These are phyloP conservation scores for Protaetia brevitarsis DNA, from an alignment of 1,140 invertebrate species.

Conservation along the genomic window DNA sequence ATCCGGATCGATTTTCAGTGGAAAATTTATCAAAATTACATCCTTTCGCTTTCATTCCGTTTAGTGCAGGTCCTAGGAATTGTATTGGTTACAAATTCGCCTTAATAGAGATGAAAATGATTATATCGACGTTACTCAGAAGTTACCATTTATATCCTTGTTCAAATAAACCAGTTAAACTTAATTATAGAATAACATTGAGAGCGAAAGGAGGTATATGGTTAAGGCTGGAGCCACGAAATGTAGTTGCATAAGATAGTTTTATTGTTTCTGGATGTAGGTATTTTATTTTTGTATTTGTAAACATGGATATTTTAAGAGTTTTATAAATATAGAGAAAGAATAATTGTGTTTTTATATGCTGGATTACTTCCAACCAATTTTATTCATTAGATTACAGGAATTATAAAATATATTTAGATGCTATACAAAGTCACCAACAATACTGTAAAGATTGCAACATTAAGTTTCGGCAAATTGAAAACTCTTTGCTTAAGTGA, in stretches of 20 bases:
- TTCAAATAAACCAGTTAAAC: background rate
- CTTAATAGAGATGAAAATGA: constrained; percentile 14
- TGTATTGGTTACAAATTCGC: constrained; percentile 24
- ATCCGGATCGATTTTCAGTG: constrained; percentile 21
- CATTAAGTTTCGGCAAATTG: too few species aligned
- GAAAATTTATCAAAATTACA: constrained; percentile 19
- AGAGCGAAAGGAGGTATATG: constrained; percentile 18
- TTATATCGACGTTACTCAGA: constrained; percentile 14
- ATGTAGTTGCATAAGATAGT: background rate
- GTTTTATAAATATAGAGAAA: too few species aligned
- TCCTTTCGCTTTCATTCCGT: constrained; percentile 16
- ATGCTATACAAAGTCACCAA: too few species aligned
- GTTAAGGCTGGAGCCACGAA: constrained; percentile 2
- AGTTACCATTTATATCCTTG: background rate
- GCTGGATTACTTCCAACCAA: too few species aligned
- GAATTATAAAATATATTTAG: too few species aligned
- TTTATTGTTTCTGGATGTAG: background rate
- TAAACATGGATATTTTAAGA: too few species aligned
- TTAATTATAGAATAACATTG: constrained; percentile 3
- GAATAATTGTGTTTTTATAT: too few species aligned
- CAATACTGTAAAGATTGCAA: too few species aligned
- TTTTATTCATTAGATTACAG: too few species aligned
- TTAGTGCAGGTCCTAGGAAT: constrained; percentile 21
- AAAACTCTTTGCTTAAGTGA: too few species aligned
- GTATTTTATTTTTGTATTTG: background rate